Evolutionary conservation across 2,888 invertebrate species (phyloP), one percentile per base, ranked within the genome.

Genomic region (Dioctria linearis): DNA sequence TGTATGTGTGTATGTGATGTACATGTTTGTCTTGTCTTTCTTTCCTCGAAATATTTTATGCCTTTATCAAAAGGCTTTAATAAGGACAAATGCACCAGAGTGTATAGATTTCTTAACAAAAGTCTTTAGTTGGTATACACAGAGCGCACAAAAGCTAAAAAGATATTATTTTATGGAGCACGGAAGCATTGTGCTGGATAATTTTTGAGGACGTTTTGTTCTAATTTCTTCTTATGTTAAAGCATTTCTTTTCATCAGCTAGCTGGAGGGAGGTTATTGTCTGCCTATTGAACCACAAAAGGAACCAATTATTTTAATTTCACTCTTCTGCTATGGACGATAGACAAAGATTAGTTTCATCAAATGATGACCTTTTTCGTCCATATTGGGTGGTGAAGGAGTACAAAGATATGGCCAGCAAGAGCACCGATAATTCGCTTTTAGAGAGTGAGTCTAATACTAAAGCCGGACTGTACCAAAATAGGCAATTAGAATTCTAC

Each of bases 161-260:
- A 11, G 63, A 39, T 39, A 63, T 25, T 25, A 25, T 63, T 63
- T 63, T 63, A 39, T 40, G 63, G 40, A 63, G 11, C 39, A 63
- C 13, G 11, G 11, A 63, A 63, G 39, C 63, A 63, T 63, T 63
- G 63, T 63, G 6, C 63, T 40, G 63, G 25, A 63, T 63, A 63
- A 63, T 63, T 63, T 63, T 63, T 8, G 40, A 40, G 63, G 37
- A 63, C 63, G 37, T 63, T 63, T 63, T 63, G 63, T 40, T 63
- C 63, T 40, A 63, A 63, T 63, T 63, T 63, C 40, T 63, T 39
- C 63, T 25, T 63, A 37, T 63, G 5, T 63, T 39, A 63, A 63
- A 63, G 40, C 63, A 63, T 63, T 63, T 37, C 40, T 63, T 63
- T 63, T 37, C 39, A 63, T 63, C 63, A 40, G 40, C 63, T 13